These are phyloP conservation scores for Gavia stellata DNA, from an alignment of 2,113 vertebrate genomes.

Conservation along the genomic window DNA sequence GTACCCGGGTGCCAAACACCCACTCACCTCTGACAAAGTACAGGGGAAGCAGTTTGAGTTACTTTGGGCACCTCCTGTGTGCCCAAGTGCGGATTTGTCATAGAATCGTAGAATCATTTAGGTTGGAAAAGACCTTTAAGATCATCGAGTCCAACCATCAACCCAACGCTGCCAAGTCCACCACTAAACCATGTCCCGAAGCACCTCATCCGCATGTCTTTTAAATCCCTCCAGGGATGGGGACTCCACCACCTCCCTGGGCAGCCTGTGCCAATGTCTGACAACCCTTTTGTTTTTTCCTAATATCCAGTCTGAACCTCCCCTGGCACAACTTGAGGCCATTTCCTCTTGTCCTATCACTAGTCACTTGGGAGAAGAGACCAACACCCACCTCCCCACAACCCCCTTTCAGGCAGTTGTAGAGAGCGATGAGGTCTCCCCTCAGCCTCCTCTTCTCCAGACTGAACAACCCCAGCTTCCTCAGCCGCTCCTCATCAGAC, in stretches of 20 bases:
- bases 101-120: no score
- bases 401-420: no score
- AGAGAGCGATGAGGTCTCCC: no score
- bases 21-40: rapidly evolving
- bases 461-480: background rate
- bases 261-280: background rate
- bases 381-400: no score
- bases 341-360: no score
- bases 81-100: no score
- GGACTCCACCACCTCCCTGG: background rate
- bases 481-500: background rate
- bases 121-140: background rate
- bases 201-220: rapidly evolving
- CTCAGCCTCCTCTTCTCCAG: background rate
- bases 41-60: background rate
- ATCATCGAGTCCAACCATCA: rapidly evolving
- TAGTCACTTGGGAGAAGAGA: no score
- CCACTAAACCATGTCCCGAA: background rate
- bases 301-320: no score
- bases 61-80: background rate
- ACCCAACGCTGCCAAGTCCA: rapidly evolving
- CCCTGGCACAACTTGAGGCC: no score
- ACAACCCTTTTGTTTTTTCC: no score
- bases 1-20: background rate
- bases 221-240: background rate